Evolutionary conservation across 2,113 vertebrate genomes (phyloP).

Genomic region (Pseudonaja textilis): DNA sequence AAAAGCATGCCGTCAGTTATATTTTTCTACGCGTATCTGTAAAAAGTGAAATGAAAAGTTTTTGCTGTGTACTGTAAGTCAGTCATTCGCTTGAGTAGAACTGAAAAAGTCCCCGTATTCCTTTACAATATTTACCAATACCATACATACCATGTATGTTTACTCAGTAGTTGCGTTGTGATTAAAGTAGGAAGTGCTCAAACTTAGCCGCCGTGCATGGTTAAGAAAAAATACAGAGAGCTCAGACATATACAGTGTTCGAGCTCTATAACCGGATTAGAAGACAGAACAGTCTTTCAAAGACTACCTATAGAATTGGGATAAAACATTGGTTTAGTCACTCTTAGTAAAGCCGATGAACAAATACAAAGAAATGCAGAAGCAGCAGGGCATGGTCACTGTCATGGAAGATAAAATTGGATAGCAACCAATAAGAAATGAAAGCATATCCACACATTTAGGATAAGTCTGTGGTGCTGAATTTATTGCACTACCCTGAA

Average conservation of each 20-base stretch:
- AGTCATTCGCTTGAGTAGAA: background rate
- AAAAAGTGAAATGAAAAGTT: background rate
- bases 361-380: background rate
- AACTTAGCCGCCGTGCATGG: background rate
- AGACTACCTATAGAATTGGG: background rate
- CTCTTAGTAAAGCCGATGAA: background rate
- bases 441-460: background rate
- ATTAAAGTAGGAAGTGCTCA: background rate
- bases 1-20: background rate
- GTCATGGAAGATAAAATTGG: background rate
- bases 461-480: background rate
- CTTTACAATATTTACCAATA: background rate
- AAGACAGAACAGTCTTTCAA: background rate
- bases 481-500: background rate
- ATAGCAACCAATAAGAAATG: background rate
- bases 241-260: background rate
- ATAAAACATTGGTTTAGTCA: background rate
- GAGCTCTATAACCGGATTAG: background rate
- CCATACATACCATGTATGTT: background rate
- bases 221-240: background rate
- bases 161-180: background rate
- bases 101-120: background rate
- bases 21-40: background rate
- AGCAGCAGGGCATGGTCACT: background rate
- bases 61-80: too few relatives aligned